phyloP scores from a whole-genome alignment of 2,888 invertebrate species.

The Epistrophe eligans region DNA sequence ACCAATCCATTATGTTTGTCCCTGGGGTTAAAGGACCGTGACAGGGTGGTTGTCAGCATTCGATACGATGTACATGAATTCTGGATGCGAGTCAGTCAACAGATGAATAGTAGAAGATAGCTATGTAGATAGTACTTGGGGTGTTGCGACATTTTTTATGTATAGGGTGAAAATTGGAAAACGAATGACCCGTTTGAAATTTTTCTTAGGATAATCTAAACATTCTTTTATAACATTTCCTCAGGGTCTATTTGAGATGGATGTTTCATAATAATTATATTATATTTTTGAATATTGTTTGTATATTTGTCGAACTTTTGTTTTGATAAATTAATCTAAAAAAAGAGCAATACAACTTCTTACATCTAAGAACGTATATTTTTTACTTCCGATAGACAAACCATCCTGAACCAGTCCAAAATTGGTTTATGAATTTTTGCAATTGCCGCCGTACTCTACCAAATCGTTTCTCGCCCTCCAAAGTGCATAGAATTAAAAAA shows the following conservation, averaged over 20 bases:
- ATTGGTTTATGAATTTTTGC: too few relatives aligned
- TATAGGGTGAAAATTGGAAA: slow-evolving; percentile 64
- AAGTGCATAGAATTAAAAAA: too few relatives aligned
- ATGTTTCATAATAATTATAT: background rate
- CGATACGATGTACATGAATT: slow-evolving; percentile 58
- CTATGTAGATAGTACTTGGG: background rate
- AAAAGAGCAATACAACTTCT: background rate
- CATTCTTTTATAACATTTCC: slow-evolving; percentile 7
- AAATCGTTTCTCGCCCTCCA: too few relatives aligned
- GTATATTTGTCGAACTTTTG: slow-evolving; percentile 24
- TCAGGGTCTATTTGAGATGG: slow-evolving; percentile 19
- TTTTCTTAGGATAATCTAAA: slow-evolving; percentile 50
- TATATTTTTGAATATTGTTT: slow-evolving; percentile 23
- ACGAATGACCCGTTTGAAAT: slow-evolving; percentile 59
- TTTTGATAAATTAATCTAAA: slow-evolving; percentile 30
- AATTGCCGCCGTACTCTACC: too few relatives aligned
- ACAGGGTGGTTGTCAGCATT: slow-evolving; percentile 63
- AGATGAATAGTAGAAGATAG: slow-evolving; percentile 48
- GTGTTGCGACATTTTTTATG: slow-evolving; percentile 42
- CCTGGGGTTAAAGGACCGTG: slow-evolving; percentile 59
- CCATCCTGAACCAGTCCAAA: too few relatives aligned
- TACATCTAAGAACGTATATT: too few relatives aligned
- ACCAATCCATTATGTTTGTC: slow-evolving; percentile 72
- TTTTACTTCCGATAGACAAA: too few relatives aligned
- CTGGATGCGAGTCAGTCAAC: slow-evolving; percentile 64